Percentiles rank a stretch among this genome's conserved stretches.
phyloP scores from a whole-genome alignment of 2,113 vertebrate genomes.

The Lamprologus tigripictilis region DNA sequence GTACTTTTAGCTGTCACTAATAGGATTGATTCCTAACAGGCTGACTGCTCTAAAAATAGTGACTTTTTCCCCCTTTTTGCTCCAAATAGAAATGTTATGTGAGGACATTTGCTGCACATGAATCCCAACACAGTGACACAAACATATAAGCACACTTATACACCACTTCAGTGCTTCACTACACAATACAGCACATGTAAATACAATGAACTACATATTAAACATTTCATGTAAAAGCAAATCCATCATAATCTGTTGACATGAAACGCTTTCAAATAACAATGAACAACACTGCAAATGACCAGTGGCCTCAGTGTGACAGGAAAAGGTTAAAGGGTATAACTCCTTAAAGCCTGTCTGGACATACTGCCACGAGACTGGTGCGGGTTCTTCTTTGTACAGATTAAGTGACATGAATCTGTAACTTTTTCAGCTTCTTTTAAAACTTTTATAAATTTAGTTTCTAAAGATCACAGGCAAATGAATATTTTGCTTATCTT shows the following conservation, averaged over 20 bases:
- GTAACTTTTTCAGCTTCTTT: neutral
- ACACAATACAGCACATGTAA: neutral
- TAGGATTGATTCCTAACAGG: neutral
- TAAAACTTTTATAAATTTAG: neutral
- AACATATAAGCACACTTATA: neutral
- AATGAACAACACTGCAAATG: neutral
- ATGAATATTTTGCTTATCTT: neutral
- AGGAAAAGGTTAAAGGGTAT: neutral
- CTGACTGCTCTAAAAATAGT: neutral
- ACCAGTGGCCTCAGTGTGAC: neutral
- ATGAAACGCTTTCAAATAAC: neutral
- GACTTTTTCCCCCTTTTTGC: accelerated
- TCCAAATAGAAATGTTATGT: neutral
- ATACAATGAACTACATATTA: neutral
- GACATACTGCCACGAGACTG: neutral
- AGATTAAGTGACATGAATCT: neutral
- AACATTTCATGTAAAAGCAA: neutral
- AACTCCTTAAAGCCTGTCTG: neutral
- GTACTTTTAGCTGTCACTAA: neutral
- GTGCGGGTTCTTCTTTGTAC: neutral
- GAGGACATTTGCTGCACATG: neutral
- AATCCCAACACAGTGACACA: neutral
- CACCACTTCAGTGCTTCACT: neutral
- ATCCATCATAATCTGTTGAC: neutral
- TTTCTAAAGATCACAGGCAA: neutral